Evolutionary conservation across 1,140 invertebrate genomes (phyloP), one percentile per base, ranked within the genome.

Genomic region (Pseudoatta argentina): DNA sequence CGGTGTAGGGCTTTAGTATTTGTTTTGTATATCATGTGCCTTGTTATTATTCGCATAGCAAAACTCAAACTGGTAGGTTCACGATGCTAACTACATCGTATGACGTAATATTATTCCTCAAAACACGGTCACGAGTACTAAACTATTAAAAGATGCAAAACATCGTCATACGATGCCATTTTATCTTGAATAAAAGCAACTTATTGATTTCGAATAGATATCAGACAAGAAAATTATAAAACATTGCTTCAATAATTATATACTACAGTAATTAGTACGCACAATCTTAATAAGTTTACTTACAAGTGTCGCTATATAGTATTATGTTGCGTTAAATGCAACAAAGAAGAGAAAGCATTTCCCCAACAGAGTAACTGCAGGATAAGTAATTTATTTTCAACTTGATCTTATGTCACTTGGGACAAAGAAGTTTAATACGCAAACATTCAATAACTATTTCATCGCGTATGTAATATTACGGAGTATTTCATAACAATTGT

Each of bases 381-480:
- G 18, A 6, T 55, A 55, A 24, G 7, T 64, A 64, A 34, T 64
- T 34, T 16, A 64, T 64, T 64, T 64, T 34, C 63, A 64, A 64
- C 63, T 64, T 30, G 5, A 64, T 64, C 30, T 64, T 64, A n/a
- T 30, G 3, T 30, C 61, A 63, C 27, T 5, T 64, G 63, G 27
- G 27, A 64, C 57, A 61, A 61, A 61, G 21, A 24, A 27, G 16
- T 34, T 64, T 64, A 64, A 64, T 34, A 64, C 6, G 7, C 16
- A 14, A 34, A 7, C 2, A 64, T 64, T 6, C 27, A 34, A 30
- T 30, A 57, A 57, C 2, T 21, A 63, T 63, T 64, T 64, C 27
- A n/a, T 64, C 63, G 63, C 27, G 27, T 27, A 64, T 30, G 16
- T 64, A 64, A 64, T 64, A 18, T 64, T 64, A 64, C 27, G 2